phyloP scores from a whole-genome alignment of 2,888 invertebrate genomes.

The Caenorhabditis plicata region DNA sequence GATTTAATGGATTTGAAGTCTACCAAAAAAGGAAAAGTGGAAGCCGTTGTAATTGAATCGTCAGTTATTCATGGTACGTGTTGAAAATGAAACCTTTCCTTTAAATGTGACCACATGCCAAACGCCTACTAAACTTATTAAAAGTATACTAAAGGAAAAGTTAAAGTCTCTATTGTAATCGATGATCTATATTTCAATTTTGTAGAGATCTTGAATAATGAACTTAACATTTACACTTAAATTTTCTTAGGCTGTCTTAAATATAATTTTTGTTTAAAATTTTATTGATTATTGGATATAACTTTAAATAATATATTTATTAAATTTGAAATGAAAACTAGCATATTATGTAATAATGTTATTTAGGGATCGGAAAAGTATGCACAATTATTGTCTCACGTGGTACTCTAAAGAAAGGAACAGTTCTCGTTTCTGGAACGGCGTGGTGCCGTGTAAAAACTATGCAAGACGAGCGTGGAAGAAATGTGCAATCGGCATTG shows the following conservation, averaged over 20 bases:
- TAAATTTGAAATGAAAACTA: too few species aligned
- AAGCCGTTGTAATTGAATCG: conserved; percentile 88
- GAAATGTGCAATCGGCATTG: conserved; percentile 41
- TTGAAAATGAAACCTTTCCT: too few species aligned
- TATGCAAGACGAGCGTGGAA: conserved; percentile 59
- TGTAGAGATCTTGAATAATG: too few species aligned
- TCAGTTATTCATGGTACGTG: conserved; percentile 72
- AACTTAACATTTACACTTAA: too few species aligned
- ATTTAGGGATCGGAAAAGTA: conserved; percentile 73
- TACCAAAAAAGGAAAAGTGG: conserved; percentile 81
- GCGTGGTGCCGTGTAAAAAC: conserved; percentile 76
- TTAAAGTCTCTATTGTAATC: too few species aligned
- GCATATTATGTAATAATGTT: background rate
- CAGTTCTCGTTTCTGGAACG: conserved; percentile 79
- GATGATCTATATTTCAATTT: too few species aligned
- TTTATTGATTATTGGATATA: too few species aligned
- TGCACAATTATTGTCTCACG: conserved; percentile 82
- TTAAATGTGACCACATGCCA: background rate
- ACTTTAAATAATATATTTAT: too few species aligned
- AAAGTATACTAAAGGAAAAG: too few species aligned
- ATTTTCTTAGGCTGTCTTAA: too few species aligned
- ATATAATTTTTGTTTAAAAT: too few species aligned
- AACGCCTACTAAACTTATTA: too few species aligned
- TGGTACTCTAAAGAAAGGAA: conserved; percentile 80
- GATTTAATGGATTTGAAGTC: conserved; percentile 84